Evolutionary conservation across 2,113 vertebrate genomes (phyloP).

Genomic region (Emydura subglobosa): DNA sequence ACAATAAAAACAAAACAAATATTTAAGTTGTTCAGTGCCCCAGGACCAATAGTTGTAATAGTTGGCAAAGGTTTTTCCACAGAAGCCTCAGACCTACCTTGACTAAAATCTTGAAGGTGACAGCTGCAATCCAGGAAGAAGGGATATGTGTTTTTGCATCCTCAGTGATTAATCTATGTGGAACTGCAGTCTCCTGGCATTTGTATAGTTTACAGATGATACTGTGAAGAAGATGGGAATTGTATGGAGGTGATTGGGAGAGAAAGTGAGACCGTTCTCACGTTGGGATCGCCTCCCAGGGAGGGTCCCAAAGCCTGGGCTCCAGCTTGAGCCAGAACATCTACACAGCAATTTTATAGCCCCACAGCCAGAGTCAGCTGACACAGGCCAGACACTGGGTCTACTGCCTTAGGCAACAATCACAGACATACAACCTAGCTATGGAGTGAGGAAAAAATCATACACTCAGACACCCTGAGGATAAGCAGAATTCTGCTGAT

Average conservation of each 20-base stretch:
- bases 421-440: rapidly evolving
- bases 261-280: background rate
- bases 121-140: background rate
- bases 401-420: rapidly evolving
- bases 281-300: background rate
- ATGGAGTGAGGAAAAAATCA: background rate
- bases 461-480: background rate
- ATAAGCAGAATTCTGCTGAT: background rate
- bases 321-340: background rate
- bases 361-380: background rate
- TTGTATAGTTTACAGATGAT: background rate
- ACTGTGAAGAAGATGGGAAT: background rate
- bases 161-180: background rate
- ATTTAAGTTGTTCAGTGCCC: background rate
- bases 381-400: background rate
- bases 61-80: background rate
- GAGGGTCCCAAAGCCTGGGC: background rate
- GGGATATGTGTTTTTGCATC: background rate
- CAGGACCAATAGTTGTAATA: background rate
- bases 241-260: background rate
- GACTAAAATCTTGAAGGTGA: background rate
- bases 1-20: background rate
- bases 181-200: background rate
- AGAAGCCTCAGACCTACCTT: background rate
- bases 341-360: background rate